These are phyloP conservation scores for Brachystomella parvula DNA, from an alignment of 1,140 invertebrate genomes.

Conservation along the genomic window DNA sequence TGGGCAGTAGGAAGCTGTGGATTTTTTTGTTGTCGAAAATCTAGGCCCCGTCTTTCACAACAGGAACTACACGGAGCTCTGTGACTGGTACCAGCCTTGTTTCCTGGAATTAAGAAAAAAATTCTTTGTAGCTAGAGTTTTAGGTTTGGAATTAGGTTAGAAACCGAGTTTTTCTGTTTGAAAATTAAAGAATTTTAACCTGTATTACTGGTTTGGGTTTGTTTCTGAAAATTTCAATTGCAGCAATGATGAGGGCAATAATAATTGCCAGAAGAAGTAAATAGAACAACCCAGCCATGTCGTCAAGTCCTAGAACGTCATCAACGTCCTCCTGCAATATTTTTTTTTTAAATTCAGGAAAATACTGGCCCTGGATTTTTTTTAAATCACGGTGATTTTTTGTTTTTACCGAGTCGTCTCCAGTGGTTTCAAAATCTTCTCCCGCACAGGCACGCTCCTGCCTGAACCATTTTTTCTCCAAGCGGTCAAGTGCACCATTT, in stretches of 20 bases:
- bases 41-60: no score
- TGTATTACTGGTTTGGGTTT: neutral
- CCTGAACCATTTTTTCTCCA: conserved; percentile 91
- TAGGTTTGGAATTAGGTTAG: neutral
- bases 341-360: neutral
- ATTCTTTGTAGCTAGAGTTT: no score
- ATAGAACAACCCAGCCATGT: conserved; percentile 91
- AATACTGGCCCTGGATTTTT: no score
- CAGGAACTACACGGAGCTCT: neutral
- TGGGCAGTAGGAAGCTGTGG: no score
- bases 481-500: conserved; percentile 76
- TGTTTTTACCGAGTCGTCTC: neutral
- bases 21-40: no score
- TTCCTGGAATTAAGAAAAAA: neutral
- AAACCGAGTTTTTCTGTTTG: neutral
- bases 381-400: neutral
- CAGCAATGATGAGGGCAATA: conserved; percentile 78
- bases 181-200: neutral
- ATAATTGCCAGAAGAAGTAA: conserved; percentile 91
- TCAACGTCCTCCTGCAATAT: neutral
- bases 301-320: neutral
- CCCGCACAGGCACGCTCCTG: conserved; percentile 45
- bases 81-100: neutral
- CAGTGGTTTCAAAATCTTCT: conserved; percentile 16
- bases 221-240: conserved; percentile 73